Base-by-base conservation (phyloP, 2,113 vertebrate species). In the Mellivora capensis region DNA sequence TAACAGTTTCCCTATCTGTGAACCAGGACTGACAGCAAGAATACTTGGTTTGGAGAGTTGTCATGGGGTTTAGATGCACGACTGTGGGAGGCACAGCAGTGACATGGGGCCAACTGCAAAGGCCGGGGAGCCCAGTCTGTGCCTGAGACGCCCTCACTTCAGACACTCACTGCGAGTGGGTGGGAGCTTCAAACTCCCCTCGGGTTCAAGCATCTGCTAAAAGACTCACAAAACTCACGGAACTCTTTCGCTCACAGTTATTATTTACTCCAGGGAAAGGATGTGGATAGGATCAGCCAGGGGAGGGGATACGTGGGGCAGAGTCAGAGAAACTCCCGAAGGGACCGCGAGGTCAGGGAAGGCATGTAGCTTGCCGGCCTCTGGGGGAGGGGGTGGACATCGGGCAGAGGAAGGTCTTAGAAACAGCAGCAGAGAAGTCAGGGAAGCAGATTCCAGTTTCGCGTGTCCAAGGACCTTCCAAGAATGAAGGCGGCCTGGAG, bases 381-480 rank as follows among this genome's bases (percentile, higher is more conserved):
- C 34, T 1, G 31, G 61, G 4, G 37, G 7, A n/a, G n/a, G n/a
- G n/a, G n/a, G n/a, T n/a, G n/a, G 25, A 31, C 7, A 1, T 1
- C 0, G 0, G 49, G n/a, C 44, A 39, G 81, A 80, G 76, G 71
- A 85, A 57, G 25, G n/a, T 20, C 25, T 5, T 4, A 15, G 29
- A 52, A 84, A 23, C 7, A 31, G 82, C 42, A 34, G 39, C 15
- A 25, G 64, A 37, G n/a, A 86, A 21, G 57, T 85, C 23, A 25
- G 69, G 79, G 47, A 62, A 47, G 67, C 6, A n/a, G 85, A 67
- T 31, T 79, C 27, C 29, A 27, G 74, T 25, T 87, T n/a, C 4
- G 0, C 10, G 7, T 17, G 37, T 20, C 13, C 11, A 14, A 67
- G 17, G 54, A 49, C 76, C n/a, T 77, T 87, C 71, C 14, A 49